Evolutionary conservation across 2,113 vertebrate genomes (phyloP).

Genomic region (Octodon degus): DNA sequence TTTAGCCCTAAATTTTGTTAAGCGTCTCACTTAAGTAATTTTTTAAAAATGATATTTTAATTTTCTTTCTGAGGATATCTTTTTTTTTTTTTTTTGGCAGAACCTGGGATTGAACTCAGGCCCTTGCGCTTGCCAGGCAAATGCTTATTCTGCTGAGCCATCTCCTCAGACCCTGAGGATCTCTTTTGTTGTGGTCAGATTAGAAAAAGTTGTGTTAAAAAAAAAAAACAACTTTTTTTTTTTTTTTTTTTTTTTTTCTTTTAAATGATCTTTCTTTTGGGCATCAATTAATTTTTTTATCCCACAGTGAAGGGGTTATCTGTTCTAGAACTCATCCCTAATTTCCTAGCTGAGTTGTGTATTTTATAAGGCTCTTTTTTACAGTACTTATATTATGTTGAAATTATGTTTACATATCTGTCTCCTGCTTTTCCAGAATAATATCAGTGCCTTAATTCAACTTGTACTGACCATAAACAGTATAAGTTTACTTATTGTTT

Average conservation of each 20-base stretch:
- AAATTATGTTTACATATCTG: not conserved
- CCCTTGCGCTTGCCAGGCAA: too few species aligned
- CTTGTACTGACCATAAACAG: not conserved
- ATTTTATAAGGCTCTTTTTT: not conserved
- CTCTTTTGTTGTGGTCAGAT: too few species aligned
- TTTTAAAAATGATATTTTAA: too few species aligned
- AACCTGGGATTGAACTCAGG: too few species aligned
- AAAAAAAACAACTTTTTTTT: too few species aligned
- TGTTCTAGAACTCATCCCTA: not conserved
- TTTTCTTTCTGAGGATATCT: too few species aligned
- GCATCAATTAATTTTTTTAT: not conserved
- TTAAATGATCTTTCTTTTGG: not conserved
- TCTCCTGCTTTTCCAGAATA: constrained; percentile 25
- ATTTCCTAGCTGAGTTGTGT: not conserved
- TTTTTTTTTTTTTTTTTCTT: not conserved
- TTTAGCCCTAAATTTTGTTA: too few species aligned
- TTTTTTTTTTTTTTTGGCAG: too few species aligned
- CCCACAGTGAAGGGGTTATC: not conserved
- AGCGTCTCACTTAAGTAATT: too few species aligned
- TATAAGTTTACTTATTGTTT: constrained; percentile 34
- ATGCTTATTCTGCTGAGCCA: too few species aligned
- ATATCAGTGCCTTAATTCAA: not conserved
- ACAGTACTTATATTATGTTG: constrained; percentile 31
- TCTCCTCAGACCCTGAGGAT: too few species aligned
- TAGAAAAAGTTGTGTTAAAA: too few species aligned